Evolutionary conservation across 2,113 vertebrate species (phyloP).

Genomic region (Empidonax alnorum): DNA sequence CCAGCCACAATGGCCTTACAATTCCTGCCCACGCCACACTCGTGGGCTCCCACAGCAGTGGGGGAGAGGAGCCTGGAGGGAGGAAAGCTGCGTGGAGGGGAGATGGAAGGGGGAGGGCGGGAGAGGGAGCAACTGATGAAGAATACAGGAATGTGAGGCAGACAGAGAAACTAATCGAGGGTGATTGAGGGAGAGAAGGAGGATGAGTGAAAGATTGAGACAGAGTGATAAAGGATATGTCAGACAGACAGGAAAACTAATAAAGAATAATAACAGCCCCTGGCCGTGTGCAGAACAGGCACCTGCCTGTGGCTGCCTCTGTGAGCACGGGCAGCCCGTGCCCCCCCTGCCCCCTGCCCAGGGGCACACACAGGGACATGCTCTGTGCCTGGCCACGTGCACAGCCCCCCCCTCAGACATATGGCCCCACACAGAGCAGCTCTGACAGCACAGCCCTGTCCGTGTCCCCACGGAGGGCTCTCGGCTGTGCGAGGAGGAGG

Average conservation of each 20-base stretch:
- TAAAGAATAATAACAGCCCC: conserved; percentile 69
- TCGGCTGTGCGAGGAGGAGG: not conserved
- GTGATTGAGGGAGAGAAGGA: conserved; percentile 45
- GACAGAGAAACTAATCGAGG: conserved; percentile 38
- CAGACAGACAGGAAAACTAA: conserved; percentile 61
- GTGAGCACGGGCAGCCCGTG: not conserved
- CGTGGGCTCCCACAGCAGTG: accelerated
- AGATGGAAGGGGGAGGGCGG: not conserved
- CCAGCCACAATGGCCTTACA: accelerated
- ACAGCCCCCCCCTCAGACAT: not conserved
- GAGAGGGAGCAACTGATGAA: not conserved
- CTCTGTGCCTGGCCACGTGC: too few relatives aligned
- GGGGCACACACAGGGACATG: not conserved
- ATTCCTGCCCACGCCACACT: accelerated
- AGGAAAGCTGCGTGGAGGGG: not conserved
- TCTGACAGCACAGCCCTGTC: not conserved
- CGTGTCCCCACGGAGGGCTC: not conserved
- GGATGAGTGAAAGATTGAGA: conserved; percentile 40
- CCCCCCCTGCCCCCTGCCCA: not conserved
- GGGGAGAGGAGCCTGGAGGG: not conserved
- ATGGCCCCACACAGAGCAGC: not conserved
- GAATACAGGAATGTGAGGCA: not conserved
- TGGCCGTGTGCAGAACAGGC: not conserved
- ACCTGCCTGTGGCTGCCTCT: not conserved
- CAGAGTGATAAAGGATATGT: conserved; percentile 50